These are phyloP conservation scores for Myrmecophaga tridactyla DNA, from an alignment of 2,113 vertebrate species.

Conservation along the genomic window DNA sequence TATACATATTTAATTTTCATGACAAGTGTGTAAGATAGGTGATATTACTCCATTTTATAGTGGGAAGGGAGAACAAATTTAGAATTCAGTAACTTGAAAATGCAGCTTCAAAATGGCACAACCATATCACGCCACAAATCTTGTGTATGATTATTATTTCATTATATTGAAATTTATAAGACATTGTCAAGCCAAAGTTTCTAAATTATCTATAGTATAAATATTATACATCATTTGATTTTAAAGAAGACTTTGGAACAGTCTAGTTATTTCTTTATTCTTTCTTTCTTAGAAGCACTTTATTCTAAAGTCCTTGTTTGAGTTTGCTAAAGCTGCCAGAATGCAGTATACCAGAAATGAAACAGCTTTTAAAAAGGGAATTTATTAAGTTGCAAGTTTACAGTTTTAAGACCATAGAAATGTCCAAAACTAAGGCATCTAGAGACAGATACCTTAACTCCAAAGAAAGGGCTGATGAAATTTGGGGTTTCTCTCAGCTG, in stretches of 20 bases:
- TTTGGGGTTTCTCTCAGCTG: too few relatives aligned
- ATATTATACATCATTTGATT: constrained; percentile 13
- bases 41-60: background rate
- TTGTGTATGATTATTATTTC: constrained; percentile 10
- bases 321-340: too few relatives aligned
- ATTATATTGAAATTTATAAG: constrained; percentile 26
- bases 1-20: background rate
- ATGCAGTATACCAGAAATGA: too few relatives aligned
- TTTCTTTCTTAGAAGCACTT: background rate
- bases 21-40: background rate
- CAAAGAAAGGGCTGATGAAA: too few relatives aligned
- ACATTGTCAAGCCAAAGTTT: background rate
- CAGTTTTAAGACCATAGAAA: too few relatives aligned
- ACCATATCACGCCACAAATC: background rate
- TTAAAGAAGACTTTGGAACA: background rate
- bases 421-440: too few relatives aligned
- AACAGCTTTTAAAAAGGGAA: too few relatives aligned
- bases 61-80: background rate
- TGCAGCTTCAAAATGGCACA: background rate
- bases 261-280: background rate
- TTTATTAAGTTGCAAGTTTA: too few relatives aligned
- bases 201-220: background rate
- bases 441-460: too few relatives aligned
- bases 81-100: background rate
- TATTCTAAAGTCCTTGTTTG: background rate